phyloP scores from a whole-genome alignment of 2,888 invertebrate genomes.

The Bhutanitis thaidina region DNA sequence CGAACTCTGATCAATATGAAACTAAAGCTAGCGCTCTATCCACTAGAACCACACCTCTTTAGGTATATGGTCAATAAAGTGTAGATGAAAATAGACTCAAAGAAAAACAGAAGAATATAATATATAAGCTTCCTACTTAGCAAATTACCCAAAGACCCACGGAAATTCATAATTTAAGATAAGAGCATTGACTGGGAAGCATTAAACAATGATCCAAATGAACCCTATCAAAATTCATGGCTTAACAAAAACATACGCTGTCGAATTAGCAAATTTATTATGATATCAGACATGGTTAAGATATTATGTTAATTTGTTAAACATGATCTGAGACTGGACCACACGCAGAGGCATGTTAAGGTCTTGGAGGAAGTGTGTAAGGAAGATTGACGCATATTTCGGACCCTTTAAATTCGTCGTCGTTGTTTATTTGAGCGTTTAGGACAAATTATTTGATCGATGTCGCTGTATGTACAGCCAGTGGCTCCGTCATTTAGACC shows the following conservation, averaged over 20 bases:
- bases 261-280: conserved; percentile 16
- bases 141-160: conserved; percentile 2
- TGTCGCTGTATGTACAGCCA: too few relatives aligned
- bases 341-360: not conserved
- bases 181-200: conserved; percentile 4
- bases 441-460: too few relatives aligned
- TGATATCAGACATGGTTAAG: conserved; percentile 19
- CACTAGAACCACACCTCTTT: too few relatives aligned
- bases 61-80: too few relatives aligned
- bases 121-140: not conserved
- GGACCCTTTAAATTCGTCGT: too few relatives aligned
- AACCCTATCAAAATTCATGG: conserved; percentile 14
- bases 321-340: conserved; percentile 9
- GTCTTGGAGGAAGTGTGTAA: not conserved
- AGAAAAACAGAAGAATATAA: too few relatives aligned
- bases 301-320: conserved; percentile 19
- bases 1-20: too few relatives aligned
- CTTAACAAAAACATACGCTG: conserved; percentile 7
- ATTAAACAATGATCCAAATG: conserved; percentile 7
- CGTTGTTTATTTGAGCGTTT: too few relatives aligned
- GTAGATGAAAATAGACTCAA: too few relatives aligned
- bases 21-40: too few relatives aligned
- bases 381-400: not conserved
- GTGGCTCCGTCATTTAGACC: too few relatives aligned
- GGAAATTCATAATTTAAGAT: not conserved